Base-by-base conservation (phyloP, 2,113 vertebrate genomes). In the Galeopterus variegatus region DNA sequence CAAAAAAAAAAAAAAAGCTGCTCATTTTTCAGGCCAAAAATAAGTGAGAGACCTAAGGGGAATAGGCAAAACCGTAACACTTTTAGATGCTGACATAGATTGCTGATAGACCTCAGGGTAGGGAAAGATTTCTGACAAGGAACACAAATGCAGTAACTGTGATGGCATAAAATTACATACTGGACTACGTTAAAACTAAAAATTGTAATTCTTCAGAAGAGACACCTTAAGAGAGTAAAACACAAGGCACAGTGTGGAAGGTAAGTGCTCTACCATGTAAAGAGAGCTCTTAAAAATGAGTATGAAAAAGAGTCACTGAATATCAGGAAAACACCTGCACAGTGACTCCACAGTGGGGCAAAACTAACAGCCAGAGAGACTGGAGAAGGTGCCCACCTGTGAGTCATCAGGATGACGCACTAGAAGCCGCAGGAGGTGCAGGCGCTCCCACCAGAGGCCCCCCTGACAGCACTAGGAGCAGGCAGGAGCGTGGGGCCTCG, bases 401-500 rank as follows among this genome's bases (percentile, higher is more conserved):
- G 31, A 17, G 9, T 81, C 8, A 0, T 81, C 28, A 26, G 33
- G 45, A 28, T 4, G 21, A 17, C 19, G 26, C 41, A 41, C 41
- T 41, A 41, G 41, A 41, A 41, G 41, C 41, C 41, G 4, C 41
- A 41, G 41, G 41, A 26, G 41, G 36, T 45, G 12, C 64, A 58
- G 0, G 5, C 17, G 5, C 54, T 73, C 54, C 18, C 28, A 8
- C 70, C 0, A 7, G 19, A 12, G 23, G 28, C 8, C 56, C 23
- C n/a, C 36, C 0, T 58, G 89, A 58, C 2, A 21, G 9, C 26
- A 21, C 48, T 0, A 13, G 31, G 17, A 31, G 7, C 1, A 31
- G 23, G 15, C 1, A 2, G 36, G 48, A 64, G 45, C 26, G 0
- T 2, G 52, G 36, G 26, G 52, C 52, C 5, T 11, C 26, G 12